Conservation (phyloP, 2,888 invertebrate genomes). For the Acanthacorydalis orientalis region DNA sequence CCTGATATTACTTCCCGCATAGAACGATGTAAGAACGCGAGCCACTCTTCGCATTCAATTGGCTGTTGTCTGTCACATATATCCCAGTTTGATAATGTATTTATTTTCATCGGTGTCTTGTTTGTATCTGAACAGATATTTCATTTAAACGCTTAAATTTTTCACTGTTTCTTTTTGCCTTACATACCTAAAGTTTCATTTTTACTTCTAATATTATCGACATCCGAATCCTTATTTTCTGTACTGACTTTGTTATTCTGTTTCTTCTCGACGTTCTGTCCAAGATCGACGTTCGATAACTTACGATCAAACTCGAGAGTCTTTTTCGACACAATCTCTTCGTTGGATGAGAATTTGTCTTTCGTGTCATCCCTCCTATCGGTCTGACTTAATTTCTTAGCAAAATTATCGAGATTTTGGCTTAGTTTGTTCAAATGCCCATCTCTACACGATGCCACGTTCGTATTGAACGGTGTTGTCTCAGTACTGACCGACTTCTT, state of each 20-base stretch:
- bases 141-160: no score
- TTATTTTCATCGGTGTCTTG: constrained; percentile 8
- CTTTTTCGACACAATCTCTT: constrained; percentile 3
- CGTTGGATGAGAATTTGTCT: neutral
- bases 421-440: constrained; percentile 19
- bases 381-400: constrained; percentile 21
- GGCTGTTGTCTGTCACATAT: constrained; percentile 25
- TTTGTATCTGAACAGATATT: constrained; percentile 10
- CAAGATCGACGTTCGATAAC: constrained; percentile 5
- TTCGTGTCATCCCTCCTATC: constrained; percentile 6
- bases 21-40: constrained; percentile 63
- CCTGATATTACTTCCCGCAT: constrained; percentile 71
- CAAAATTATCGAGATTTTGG: constrained; percentile 29
- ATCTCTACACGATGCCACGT: constrained; percentile 4
- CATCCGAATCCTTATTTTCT: neutral
- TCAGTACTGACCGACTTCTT: constrained; percentile 4
- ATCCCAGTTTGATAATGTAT: constrained; percentile 11
- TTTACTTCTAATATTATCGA: neutral
- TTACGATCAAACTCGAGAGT: constrained; percentile 4
- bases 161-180: no score
- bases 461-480: neutral
- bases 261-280: constrained; percentile 4
- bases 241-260: neutral
- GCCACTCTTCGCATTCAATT: constrained; percentile 76
- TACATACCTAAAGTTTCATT: neutral